Evolutionary conservation across 2,113 vertebrate genomes (phyloP).

Genomic region (Brachionichthys hirsutus): DNA sequence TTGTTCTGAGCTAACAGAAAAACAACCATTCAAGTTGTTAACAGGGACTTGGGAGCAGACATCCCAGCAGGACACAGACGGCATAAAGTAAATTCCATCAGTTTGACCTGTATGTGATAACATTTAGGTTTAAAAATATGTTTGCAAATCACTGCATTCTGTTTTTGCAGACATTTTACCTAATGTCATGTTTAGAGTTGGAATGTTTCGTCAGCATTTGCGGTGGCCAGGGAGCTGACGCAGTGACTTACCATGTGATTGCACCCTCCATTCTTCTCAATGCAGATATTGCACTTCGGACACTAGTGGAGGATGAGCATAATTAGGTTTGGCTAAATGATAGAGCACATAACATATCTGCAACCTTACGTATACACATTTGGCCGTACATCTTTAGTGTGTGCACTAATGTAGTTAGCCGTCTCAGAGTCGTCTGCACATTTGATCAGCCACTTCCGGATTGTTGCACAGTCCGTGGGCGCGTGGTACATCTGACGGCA

Average conservation of each 20-base stretch:
- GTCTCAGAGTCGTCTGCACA: constrained; percentile 99
- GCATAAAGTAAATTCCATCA: too few species aligned
- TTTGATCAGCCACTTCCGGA: constrained; percentile 98
- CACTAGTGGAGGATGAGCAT: constrained; percentile 77
- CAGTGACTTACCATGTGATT: constrained; percentile 96
- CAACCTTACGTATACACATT: neutral
- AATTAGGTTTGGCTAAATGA: neutral
- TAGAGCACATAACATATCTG: neutral
- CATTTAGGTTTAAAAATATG: too few species aligned
- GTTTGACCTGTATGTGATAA: too few species aligned
- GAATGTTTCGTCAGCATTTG: constrained; percentile 25
- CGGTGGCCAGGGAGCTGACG: constrained; percentile 26
- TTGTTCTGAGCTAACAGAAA: too few species aligned
- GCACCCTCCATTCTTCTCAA: constrained; percentile 99
- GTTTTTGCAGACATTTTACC: too few species aligned
- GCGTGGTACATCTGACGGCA: constrained; percentile 99
- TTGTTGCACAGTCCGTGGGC: constrained; percentile 97
- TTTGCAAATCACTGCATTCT: too few species aligned
- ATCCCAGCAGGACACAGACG: too few species aligned
- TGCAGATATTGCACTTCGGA: constrained; percentile 99
- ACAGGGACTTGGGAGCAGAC: too few species aligned
- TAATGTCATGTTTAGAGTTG: too few species aligned
- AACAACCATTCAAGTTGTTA: too few species aligned
- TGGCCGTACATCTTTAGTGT: constrained; percentile 98
- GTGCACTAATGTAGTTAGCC: constrained; percentile 99